Evolutionary conservation across 2,113 vertebrate species (phyloP).

Genomic region (Oxyruncus cristatus): DNA sequence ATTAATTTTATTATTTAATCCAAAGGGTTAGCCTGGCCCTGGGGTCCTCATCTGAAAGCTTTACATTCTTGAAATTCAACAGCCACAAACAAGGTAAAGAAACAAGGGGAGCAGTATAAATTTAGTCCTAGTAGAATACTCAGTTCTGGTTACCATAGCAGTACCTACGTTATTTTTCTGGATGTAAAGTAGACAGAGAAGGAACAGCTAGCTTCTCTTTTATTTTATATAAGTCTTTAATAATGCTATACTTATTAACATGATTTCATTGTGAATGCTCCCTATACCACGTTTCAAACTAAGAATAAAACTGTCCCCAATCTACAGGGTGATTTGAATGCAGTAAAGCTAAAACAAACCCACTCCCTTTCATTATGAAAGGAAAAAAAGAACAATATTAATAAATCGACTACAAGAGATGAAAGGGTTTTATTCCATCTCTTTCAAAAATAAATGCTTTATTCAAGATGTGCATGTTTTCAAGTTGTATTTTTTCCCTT

Average conservation of each 20-base stretch:
- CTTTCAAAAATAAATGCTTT: constrained; percentile 14
- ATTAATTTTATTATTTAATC: neutral
- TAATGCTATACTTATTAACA: neutral
- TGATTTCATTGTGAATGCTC: neutral
- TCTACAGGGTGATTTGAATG: neutral
- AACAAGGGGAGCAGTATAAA: neutral
- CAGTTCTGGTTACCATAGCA: neutral
- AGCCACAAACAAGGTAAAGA: neutral
- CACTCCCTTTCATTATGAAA: neutral
- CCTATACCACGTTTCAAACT: neutral
- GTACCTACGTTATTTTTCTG: neutral
- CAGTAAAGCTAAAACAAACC: neutral
- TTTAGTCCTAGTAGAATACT: neutral
- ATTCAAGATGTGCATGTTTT: constrained; percentile 1
- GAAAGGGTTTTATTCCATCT: neutral
- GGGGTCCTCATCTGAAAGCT: neutral
- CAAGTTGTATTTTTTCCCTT: neutral
- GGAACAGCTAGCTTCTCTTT: neutral
- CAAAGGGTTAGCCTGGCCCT: neutral
- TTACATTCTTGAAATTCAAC: neutral
- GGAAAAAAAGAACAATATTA: neutral
- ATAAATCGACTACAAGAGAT: neutral
- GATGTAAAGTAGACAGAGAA: neutral
- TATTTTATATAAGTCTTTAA: neutral
- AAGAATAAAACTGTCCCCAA: neutral